Evolutionary conservation across 2,113 vertebrate species (phyloP).

Genomic region (Eptesicus fuscus): DNA sequence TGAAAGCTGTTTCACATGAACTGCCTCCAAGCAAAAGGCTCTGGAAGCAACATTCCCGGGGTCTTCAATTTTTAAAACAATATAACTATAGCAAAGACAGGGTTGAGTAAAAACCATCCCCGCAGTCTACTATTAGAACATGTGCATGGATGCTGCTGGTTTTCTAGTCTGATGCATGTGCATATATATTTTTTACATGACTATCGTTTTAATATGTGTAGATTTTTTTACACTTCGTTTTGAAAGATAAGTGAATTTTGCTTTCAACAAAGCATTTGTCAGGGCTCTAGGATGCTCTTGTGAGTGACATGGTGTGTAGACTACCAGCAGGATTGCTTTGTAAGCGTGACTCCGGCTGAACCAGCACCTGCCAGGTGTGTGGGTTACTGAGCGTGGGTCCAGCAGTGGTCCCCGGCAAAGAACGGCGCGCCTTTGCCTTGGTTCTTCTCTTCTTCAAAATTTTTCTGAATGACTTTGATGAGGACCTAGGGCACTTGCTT

Average conservation of each 20-base stretch:
- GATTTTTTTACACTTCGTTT: conserved; percentile 27
- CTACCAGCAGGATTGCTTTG: not conserved
- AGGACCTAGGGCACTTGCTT: not conserved
- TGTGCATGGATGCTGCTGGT: not conserved
- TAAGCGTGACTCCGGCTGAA: not conserved
- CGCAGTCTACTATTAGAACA: not conserved
- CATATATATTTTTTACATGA: not conserved
- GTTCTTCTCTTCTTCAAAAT: not conserved
- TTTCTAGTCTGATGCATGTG: not conserved
- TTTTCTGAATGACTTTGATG: conserved; percentile 22
- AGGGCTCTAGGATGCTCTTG: not conserved
- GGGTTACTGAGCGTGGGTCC: not conserved
- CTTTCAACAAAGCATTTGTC: not conserved
- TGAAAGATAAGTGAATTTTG: conserved; percentile 25
- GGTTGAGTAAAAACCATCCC: not conserved
- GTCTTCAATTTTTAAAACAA: conserved; percentile 32
- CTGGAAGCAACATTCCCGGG: not conserved
- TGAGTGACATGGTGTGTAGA: not conserved
- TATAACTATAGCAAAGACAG: not conserved
- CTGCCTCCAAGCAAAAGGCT: not conserved
- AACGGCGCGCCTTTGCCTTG: conserved; percentile 20
- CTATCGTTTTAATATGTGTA: not conserved
- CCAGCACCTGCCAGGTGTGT: not conserved
- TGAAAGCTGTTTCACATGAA: not conserved
- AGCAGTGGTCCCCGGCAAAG: not conserved